Base-by-base conservation (phyloP, 2,888 invertebrate genomes). In the Agrochola circellaris region DNA sequence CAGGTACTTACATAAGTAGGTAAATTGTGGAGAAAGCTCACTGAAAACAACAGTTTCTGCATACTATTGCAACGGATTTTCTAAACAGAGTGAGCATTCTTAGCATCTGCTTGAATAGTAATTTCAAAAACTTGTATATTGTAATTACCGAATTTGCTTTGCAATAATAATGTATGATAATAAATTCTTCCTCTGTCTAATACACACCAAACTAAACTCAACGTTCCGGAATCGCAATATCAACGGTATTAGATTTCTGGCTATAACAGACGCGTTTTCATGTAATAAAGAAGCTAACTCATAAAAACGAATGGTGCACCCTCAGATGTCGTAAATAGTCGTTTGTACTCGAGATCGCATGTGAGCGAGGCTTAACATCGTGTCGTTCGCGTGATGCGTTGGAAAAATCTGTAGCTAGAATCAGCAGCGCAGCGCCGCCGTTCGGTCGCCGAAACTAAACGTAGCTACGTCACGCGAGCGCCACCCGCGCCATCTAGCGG, bases 331-430 rank as follows among this genome's bases (percentile, higher is more conserved):
- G 80, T 84, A 84, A 88, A 87, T 79, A 88, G 83, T 88, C 86
- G 84, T 87, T 84, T 83, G 79, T 88, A 81, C 77, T 81, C 70
- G 83, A 82, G 81, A 83, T 79, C 81, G 77, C 87, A 89, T 95
- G 94, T 95, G 93, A 91, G 87, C 93, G 88, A 88, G 81, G 90
- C 95, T 92, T 95, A 91, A 95, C 85, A 85, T 90, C 89, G 91
- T 93, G 91, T 93, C 91, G 94, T 93, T 93, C 92, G 91, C 91
- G 93, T 92, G 94, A 93, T 95, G 95, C 95, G 95, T 95, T 95
- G 92, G 95, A 96, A 96, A 96, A 96, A 95, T 96, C 95, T 94
- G 93, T 95, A 95, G 95, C 94, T 95, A 95, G 95, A 96, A 94
- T 95, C 93, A 95, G 93, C 92, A 95, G 94, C 94, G 94, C 95